These are phyloP conservation scores for Hermaeophaga mercurialis DNA, from an alignment of 2,888 invertebrate species.

Conservation along the genomic window DNA sequence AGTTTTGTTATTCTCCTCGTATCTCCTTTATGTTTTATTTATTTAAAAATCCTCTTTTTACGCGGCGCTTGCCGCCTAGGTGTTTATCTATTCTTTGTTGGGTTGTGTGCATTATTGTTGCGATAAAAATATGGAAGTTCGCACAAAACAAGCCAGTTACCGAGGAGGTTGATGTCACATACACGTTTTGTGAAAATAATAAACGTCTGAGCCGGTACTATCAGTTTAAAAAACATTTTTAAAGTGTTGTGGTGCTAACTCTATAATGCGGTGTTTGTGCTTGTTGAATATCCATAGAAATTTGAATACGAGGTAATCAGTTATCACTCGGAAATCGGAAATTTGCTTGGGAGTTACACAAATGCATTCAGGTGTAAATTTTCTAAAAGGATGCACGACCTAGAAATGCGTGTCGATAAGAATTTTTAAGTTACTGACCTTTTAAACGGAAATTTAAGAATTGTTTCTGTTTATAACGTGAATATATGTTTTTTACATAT, in stretches of 20 bases:
- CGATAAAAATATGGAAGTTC: constrained; percentile 32
- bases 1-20: constrained; percentile 4
- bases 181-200: constrained; percentile 24
- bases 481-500: too few relatives aligned
- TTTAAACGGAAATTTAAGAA: too few relatives aligned
- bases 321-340: too few relatives aligned
- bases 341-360: too few relatives aligned
- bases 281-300: constrained; percentile 27
- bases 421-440: too few relatives aligned
- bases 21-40: constrained; percentile 23
- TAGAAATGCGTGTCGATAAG: too few relatives aligned
- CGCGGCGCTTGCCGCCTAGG: constrained; percentile 27
- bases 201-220: constrained; percentile 12
- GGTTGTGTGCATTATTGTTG: constrained; percentile 28
- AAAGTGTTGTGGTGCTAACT: constrained; percentile 7
- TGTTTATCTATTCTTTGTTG: constrained; percentile 35
- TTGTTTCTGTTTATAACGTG: too few relatives aligned
- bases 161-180: constrained; percentile 30
- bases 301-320: constrained; percentile 24
- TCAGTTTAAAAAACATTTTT: constrained; percentile 16
- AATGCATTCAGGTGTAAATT: too few relatives aligned
- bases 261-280: constrained; percentile 36
- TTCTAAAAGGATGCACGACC: too few relatives aligned
- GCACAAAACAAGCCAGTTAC: constrained; percentile 31
- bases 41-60: constrained; percentile 18